Evolutionary conservation across 2,888 invertebrate genomes (phyloP).

Genomic region (Chydorus sphaericus): DNA sequence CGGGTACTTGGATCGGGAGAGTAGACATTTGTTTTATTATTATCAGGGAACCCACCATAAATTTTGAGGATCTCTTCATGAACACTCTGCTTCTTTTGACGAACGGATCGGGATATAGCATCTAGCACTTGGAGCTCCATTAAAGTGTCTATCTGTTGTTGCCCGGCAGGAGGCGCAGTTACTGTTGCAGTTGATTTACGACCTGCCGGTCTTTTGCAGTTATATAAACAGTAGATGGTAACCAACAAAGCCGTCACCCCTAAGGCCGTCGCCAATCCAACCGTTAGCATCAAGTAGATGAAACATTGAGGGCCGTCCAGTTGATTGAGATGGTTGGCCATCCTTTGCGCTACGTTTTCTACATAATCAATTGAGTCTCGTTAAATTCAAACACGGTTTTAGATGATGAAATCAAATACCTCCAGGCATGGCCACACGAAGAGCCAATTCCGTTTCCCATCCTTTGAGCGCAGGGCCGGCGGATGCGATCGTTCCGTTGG

Average conservation of each 20-base stretch:
- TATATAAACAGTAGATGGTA: slow-evolving; percentile 12
- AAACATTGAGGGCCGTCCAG: slow-evolving; percentile 12
- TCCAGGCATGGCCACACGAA: slow-evolving; percentile 12
- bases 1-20: not conserved
- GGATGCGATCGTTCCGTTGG: slow-evolving; percentile 10
- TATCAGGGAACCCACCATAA: slow-evolving; percentile 1
- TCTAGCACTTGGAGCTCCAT: slow-evolving; percentile 14
- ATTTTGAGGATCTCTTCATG: slow-evolving; percentile 15
- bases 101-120: slow-evolving; percentile 12
- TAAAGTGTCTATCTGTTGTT: slow-evolving; percentile 2
- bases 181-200: not conserved
- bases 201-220: not conserved
- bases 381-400: not conserved
- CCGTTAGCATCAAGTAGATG: slow-evolving; percentile 9
- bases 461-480: slow-evolving; percentile 5
- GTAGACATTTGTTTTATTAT: not conserved
- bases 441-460: slow-evolving; percentile 15
- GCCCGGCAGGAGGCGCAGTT: not conserved
- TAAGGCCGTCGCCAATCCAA: slow-evolving; percentile 13
- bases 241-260: slow-evolving; percentile 9
- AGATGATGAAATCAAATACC: not conserved
- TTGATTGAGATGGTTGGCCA: not conserved
- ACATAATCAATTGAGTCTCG: no score
- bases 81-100: slow-evolving; percentile 14
- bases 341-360: not conserved